Evolutionary conservation across 1,140 invertebrate species (phyloP).

Genomic region (Heliconius congener): DNA sequence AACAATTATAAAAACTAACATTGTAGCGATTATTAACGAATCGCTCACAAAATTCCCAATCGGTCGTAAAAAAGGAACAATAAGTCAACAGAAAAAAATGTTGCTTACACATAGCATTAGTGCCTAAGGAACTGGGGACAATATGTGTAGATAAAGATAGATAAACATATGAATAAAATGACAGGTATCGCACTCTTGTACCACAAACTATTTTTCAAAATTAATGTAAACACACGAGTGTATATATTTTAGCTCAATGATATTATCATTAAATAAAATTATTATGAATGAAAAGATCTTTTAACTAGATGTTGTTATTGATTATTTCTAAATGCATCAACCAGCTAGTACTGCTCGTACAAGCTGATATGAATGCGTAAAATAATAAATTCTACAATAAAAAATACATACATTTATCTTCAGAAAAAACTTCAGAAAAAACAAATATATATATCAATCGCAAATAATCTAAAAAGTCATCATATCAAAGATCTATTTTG

Average conservation of each 20-base stretch:
- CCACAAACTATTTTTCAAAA: too few relatives aligned
- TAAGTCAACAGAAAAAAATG: neutral
- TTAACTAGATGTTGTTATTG: too few relatives aligned
- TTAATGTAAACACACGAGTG: too few relatives aligned
- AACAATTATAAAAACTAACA: conserved; percentile 8
- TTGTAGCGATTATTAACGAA: neutral
- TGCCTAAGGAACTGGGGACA: neutral
- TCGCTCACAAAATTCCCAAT: neutral
- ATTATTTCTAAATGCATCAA: too few relatives aligned
- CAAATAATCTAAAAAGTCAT: neutral
- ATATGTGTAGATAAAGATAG: neutral
- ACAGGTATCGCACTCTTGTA: too few relatives aligned
- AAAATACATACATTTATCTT: neutral
- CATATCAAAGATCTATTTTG: conserved; percentile 2
- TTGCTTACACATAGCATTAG: neutral
- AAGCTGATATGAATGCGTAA: too few relatives aligned
- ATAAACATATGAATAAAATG: neutral
- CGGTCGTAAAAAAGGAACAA: neutral
- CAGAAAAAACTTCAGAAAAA: neutral
- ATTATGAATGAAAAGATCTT: too few relatives aligned
- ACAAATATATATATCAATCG: neutral
- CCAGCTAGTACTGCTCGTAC: too few relatives aligned
- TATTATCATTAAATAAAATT: too few relatives aligned
- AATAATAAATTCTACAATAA: too few relatives aligned
- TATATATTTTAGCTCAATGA: too few relatives aligned